Conservation (phyloP, 2,797 vertebrate species). For the Apogon hyalosoma region DNA sequence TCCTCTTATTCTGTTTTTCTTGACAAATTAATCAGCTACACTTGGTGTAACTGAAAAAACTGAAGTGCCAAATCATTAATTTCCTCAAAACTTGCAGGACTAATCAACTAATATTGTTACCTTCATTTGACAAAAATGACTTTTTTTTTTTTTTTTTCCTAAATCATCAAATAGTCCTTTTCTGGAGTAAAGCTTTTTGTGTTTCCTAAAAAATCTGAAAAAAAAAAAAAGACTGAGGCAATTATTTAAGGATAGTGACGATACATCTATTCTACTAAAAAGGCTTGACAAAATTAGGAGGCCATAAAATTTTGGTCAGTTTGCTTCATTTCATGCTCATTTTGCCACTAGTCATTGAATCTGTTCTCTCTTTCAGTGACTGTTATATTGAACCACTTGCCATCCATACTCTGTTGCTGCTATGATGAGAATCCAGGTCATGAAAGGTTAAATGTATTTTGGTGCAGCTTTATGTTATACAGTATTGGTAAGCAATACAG, state of each 20-base stretch:
- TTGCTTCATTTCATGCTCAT: background rate
- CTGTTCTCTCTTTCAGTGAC: background rate
- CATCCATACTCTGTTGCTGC: constrained; percentile 15
- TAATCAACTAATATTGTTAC: background rate
- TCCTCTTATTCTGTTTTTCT: background rate
- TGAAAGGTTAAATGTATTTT: constrained; percentile 2
- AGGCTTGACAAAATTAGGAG: background rate
- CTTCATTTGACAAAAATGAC: too few relatives aligned
- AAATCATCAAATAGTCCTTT: too few relatives aligned
- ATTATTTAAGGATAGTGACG: too few relatives aligned
- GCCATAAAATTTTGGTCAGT: background rate
- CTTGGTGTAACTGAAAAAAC: background rate
- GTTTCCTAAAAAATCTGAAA: too few relatives aligned
- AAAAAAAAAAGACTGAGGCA: too few relatives aligned
- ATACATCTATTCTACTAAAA: background rate
- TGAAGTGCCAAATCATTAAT: background rate
- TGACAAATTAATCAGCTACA: background rate
- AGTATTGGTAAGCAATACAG: background rate
- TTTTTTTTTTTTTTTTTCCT: too few relatives aligned
- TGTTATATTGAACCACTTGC: background rate
- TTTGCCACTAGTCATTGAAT: background rate
- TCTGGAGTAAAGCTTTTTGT: too few relatives aligned
- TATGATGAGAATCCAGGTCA: constrained; percentile 22
- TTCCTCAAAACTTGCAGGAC: background rate
- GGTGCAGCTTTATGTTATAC: constrained; percentile 5